These are phyloP conservation scores for Suillia variegata DNA, from an alignment of 2,888 invertebrate genomes.

Conservation along the genomic window DNA sequence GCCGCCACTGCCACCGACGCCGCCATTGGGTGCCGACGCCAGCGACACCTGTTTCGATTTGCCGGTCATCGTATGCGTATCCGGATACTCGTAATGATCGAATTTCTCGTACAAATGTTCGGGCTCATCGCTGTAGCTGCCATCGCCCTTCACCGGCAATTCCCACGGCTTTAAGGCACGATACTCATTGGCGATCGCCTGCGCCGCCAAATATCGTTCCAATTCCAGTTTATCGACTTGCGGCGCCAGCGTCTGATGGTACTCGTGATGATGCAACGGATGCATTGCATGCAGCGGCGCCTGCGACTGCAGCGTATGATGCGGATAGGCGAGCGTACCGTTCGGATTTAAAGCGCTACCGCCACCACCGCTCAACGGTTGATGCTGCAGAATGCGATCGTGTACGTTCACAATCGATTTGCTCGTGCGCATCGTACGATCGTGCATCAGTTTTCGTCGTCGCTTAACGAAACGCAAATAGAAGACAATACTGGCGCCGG, in stretches of 20 bases:
- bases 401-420: conserved; percentile 61
- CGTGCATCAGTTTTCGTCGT: conserved; percentile 57
- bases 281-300: conserved; percentile 49
- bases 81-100: conserved; percentile 61
- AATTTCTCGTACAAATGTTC: conserved; percentile 62
- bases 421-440: conserved; percentile 52
- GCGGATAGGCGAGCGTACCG: conserved; percentile 42
- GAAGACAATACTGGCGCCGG: conserved; percentile 58
- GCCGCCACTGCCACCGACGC: conserved; percentile 1
- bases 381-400: conserved; percentile 60
- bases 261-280: conserved; percentile 45
- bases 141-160: conserved; percentile 58
- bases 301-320: conserved; percentile 49
- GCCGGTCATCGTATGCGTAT: conserved; percentile 61
- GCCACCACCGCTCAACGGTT: conserved; percentile 42
- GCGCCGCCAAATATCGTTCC: conserved; percentile 61
- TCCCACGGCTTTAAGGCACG: conserved; percentile 61
- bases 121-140: conserved; percentile 51
- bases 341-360: not conserved
- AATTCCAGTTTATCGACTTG: conserved; percentile 60
- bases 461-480: conserved; percentile 58
- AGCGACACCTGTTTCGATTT: conserved; percentile 46
- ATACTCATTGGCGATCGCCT: conserved; percentile 61
- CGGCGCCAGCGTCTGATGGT: conserved; percentile 45
- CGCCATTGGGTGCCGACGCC: conserved; percentile 23